These are phyloP conservation scores for Petroica traversi DNA, from an alignment of 2,113 vertebrate genomes.

Conservation along the genomic window DNA sequence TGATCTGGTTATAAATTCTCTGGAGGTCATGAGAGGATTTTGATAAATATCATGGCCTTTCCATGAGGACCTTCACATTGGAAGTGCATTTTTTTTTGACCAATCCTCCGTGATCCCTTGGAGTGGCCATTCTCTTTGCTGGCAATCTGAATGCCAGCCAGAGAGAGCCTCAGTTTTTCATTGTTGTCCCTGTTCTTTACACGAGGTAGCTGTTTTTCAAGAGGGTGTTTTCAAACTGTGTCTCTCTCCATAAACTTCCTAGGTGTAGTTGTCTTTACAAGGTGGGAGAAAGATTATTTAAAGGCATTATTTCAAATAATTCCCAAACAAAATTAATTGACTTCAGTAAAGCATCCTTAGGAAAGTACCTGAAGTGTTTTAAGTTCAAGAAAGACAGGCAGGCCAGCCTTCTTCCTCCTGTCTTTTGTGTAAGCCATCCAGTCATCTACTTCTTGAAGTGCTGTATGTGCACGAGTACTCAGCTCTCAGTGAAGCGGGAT, in stretches of 20 bases:
- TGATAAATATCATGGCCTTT: background rate
- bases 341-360: background rate
- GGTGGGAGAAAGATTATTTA: background rate
- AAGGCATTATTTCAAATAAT: background rate
- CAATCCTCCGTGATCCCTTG: background rate
- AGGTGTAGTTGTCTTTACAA: background rate
- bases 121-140: background rate
- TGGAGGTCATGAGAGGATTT: background rate
- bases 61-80: background rate
- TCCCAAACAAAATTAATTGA: background rate
- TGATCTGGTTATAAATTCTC: background rate
- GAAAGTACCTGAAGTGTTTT: background rate
- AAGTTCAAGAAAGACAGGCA: background rate
- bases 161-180: background rate
- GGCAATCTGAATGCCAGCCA: background rate
- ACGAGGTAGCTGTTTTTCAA: background rate
- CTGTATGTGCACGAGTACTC: background rate
- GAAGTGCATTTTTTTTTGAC: background rate
- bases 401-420: background rate
- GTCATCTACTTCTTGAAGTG: background rate
- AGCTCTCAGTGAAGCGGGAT: background rate
- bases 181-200: background rate
- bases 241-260: background rate
- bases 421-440: background rate
- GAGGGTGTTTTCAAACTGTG: background rate